These are phyloP conservation scores for Pelosia muscerda DNA, from an alignment of 2,888 invertebrate genomes.

Conservation along the genomic window DNA sequence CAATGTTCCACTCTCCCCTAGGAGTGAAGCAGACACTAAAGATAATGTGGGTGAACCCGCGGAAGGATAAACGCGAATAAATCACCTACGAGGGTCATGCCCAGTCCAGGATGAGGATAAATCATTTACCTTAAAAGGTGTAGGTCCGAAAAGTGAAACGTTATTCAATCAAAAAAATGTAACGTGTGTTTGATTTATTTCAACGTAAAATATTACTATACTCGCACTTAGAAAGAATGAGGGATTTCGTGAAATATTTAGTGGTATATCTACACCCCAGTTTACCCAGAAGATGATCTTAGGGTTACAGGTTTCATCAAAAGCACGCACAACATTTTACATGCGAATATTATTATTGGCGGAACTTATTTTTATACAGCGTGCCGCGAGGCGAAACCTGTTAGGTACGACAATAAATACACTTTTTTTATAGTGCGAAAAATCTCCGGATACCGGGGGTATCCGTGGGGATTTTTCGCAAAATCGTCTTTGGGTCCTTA, in stretches of 20 bases:
- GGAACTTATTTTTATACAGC: no score
- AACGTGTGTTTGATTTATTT: background rate
- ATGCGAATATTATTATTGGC: no score
- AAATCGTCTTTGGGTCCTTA: no score
- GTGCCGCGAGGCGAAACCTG: no score
- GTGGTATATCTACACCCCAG: background rate
- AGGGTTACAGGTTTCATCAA: background rate
- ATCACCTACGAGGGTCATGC: background rate
- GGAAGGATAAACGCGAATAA: slow-evolving; percentile 1
- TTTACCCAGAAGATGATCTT: background rate
- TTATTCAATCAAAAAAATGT: slow-evolving; percentile 2
- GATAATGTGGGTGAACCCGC: background rate
- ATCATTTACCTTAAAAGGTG: slow-evolving; percentile 5
- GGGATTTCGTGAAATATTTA: background rate
- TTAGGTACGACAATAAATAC: no score
- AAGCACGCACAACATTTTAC: background rate
- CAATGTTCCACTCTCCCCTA: background rate
- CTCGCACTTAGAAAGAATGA: background rate
- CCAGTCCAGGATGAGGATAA: background rate
- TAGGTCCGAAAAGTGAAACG: background rate
- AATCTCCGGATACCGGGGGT: no score
- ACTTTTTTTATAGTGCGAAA: no score
- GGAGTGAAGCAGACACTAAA: background rate
- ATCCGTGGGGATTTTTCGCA: no score
- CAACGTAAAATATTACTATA: background rate